Base-by-base conservation (phyloP, 2,797 vertebrate genomes). In the Acipenser transmontanus region DNA sequence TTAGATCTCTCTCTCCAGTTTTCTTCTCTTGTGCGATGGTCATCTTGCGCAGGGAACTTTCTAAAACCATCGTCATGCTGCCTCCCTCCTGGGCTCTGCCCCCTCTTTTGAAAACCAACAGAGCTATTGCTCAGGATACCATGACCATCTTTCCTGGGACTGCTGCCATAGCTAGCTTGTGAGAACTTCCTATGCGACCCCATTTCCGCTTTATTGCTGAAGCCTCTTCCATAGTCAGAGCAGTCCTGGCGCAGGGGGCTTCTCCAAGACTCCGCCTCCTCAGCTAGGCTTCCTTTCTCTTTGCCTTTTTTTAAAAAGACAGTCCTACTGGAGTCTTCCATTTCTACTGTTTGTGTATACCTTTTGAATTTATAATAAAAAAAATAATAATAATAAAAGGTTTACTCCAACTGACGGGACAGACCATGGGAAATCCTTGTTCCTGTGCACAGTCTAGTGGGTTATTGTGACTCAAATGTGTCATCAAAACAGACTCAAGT, bases 241-340 rank as follows among this genome's bases (percentile, higher is more conserved):
- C 50, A 76, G 63, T 85, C 85, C 48, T 77, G 81, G 64, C 76
- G 80, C 12, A 74, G 69, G 5, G 78, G 74, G 75, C 47, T 78
- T 79, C 83, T 87, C 88, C 88, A 90, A 62, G 76, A 81, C 60
- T 91, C 87, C 1, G 84, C 76, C 63, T 89, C 88, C 70, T 84
- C 84, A 49, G 80, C 13, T 7, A 79, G 13, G 71, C 71, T 48
- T 63, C 82, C 88, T 56, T 78, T 82, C 11, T 90, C 89, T 78
- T 87, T 84, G 73, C 74, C 76, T 70, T 85, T 87, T 77, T 87
- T 93, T 52, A 76, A 71, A 80, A 86, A 81, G 73, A 77, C 87
- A 72, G 85, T 67, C 78, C 90, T 92, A 75, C 85, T 76, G 9
- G 83, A 78, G 77, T 95, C 93, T 78, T 91, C 93, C 93, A 96